Conservation (phyloP, 2,888 invertebrate species). For the Mythimna albipuncta region DNA sequence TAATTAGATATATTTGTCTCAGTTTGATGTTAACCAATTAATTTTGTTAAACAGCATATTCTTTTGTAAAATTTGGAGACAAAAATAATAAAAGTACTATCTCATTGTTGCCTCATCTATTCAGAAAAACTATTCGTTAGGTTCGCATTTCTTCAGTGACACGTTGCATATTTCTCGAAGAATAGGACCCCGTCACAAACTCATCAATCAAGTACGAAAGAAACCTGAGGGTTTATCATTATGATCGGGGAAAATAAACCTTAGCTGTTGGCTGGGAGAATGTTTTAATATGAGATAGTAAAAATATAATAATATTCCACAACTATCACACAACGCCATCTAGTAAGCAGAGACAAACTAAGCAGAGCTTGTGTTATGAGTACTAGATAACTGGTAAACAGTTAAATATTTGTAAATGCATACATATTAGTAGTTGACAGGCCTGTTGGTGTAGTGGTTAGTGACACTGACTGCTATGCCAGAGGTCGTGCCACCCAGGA, state of each 20-base stretch:
- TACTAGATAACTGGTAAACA: too few species aligned
- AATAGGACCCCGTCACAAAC: constrained; percentile 10
- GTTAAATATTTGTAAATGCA: too few species aligned
- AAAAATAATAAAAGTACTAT: constrained; percentile 3
- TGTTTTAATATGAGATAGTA: not conserved
- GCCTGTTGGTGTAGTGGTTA: too few species aligned
- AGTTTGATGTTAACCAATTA: not conserved
- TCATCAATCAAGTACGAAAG: constrained; percentile 26
- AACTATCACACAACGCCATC: too few species aligned
- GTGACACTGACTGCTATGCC: too few species aligned
- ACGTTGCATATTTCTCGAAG: constrained; percentile 37
- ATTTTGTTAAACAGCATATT: not conserved
- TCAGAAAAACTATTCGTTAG: not conserved
- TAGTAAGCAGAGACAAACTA: too few species aligned
- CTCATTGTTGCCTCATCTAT: not conserved
- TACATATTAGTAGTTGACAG: too few species aligned
- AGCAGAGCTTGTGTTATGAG: too few species aligned
- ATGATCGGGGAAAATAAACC: not conserved
- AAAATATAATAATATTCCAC: too few species aligned
- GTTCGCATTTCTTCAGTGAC: constrained; percentile 9
- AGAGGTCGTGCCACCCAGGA: too few species aligned
- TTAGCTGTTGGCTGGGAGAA: not conserved
- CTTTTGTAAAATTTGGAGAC: too few species aligned
- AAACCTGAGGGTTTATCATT: constrained; percentile 22
- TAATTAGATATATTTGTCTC: too few species aligned